Base-by-base conservation (phyloP, 1,140 invertebrate species). In the Aporrectodea caliginosa region DNA sequence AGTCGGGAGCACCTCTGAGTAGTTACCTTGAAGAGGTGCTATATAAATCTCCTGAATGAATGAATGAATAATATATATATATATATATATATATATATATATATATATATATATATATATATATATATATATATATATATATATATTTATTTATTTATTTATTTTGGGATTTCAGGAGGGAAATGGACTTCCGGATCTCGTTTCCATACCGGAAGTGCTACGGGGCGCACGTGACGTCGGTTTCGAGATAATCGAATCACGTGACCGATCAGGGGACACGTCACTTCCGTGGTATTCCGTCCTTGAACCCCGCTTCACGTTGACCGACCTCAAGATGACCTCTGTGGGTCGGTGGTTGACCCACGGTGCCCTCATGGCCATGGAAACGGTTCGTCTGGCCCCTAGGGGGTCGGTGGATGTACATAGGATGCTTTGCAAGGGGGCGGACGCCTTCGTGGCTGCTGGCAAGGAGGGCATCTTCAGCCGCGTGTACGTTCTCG, bases 131-230 rank as follows among this genome's bases (percentile, higher is more conserved):
- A n/a, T n/a, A n/a, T n/a, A n/a, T n/a, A n/a, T n/a, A n/a, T n/a
- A n/a, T n/a, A n/a, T n/a, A n/a, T n/a, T n/a, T n/a, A n/a, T n/a
- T n/a, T n/a, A n/a, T n/a, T n/a, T n/a, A n/a, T n/a, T n/a, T n/a
- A n/a, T n/a, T n/a, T n/a, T n/a, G n/a, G n/a, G n/a, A n/a, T n/a
- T n/a, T n/a, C 69, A 78, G 69, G 33, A 34, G 43, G 77, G 77
- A 22, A 70, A 78, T 43, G 77, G 69, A 16, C 32, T 78, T 1
- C 77, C 77, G 32, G 77, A 78, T 22, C 12, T 78, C 27, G 31
- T 30, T 33, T 69, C 69, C 14, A 35, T 30, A 35, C 30, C 33
- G 30, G 43, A 31, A 0, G 32, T 78, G 16, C 1, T 73, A 29
- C 16, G 27, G n/a, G 33, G 31, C 22, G 16, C 35, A 16, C 33